Evolutionary conservation across 2,113 vertebrate genomes (phyloP).

Genomic region (Picathartes gymnocephalus): DNA sequence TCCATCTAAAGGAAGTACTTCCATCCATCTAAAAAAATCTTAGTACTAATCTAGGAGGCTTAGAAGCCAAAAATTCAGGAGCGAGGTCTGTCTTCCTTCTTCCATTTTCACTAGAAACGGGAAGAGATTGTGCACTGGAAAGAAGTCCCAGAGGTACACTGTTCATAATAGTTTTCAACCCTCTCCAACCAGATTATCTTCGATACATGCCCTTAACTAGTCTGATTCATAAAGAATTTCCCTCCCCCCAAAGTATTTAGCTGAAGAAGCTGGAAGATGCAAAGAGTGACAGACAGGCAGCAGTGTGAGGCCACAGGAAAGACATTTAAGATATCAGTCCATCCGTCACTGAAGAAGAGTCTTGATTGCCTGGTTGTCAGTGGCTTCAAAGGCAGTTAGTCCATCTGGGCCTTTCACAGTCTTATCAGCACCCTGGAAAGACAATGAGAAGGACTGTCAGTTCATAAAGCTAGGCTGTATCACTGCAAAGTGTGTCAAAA

Average conservation of each 20-base stretch:
- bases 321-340: slow-evolving; percentile 74
- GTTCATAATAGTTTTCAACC: slow-evolving; percentile 15
- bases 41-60: slow-evolving; percentile 55
- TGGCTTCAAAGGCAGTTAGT: slow-evolving; percentile 82
- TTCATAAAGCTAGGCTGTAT: not conserved
- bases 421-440: slow-evolving; percentile 91
- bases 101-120: slow-evolving; percentile 52
- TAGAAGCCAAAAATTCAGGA: slow-evolving; percentile 45
- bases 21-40: slow-evolving; percentile 26
- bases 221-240: slow-evolving; percentile 67
- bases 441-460: slow-evolving; percentile 7
- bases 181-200: slow-evolving; percentile 47
- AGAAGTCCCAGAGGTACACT: slow-evolving; percentile 47
- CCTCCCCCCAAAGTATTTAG: slow-evolving; percentile 76
- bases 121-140: slow-evolving; percentile 64
- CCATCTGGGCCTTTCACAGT: slow-evolving; percentile 84
- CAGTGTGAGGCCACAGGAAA: slow-evolving; percentile 84
- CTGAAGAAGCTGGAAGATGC: slow-evolving; percentile 79
- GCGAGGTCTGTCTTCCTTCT: slow-evolving; percentile 49
- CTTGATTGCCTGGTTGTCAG: slow-evolving; percentile 86
- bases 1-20: slow-evolving; percentile 29
- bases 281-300: slow-evolving; percentile 84
- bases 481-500: not conserved
- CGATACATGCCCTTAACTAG: slow-evolving; percentile 51
- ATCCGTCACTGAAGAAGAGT: slow-evolving; percentile 89